A percentile compares a stretch with the other conserved stretches of the same genome.
Conservation (phyloP, 2,888 invertebrate genomes). For the Aleiodes testaceus region DNA sequence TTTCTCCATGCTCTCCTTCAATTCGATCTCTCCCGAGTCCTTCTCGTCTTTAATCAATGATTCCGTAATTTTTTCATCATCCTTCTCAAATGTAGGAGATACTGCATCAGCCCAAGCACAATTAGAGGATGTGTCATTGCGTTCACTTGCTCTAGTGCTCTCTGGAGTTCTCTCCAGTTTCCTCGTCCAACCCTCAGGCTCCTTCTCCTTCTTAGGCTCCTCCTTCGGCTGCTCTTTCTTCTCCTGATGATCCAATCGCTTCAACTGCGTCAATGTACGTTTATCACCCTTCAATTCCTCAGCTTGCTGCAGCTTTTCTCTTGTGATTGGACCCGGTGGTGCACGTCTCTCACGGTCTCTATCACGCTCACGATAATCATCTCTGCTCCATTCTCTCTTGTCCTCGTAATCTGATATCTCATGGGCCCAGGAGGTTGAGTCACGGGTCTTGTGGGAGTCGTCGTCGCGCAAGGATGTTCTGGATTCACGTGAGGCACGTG, state of each 20-base stretch:
- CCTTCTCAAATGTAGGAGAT: slow-evolving; percentile 70
- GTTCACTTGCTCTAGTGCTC: slow-evolving; percentile 50
- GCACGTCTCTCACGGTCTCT: slow-evolving; percentile 68
- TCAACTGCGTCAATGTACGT: slow-evolving; percentile 74
- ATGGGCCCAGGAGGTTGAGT: slow-evolving; percentile 67
- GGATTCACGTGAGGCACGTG: slow-evolving; percentile 75
- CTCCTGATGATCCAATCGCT: slow-evolving; percentile 65
- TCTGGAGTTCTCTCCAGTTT: slow-evolving; percentile 74
- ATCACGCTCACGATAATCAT: slow-evolving; percentile 65
- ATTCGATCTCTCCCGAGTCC: slow-evolving; percentile 54
- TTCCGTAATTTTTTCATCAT: slow-evolving; percentile 72
- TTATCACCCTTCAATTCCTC: slow-evolving; percentile 75
- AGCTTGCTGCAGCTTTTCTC: slow-evolving; percentile 77
- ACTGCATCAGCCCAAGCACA: slow-evolving; percentile 73
- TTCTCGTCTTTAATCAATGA: slow-evolving; percentile 71
- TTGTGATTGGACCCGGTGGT: slow-evolving; percentile 78
- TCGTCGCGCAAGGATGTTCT: slow-evolving; percentile 69
- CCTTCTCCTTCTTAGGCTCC: slow-evolving; percentile 75
- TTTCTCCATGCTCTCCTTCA: slow-evolving; percentile 66
- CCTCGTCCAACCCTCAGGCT: slow-evolving; percentile 74
- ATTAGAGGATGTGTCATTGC: slow-evolving; percentile 64
- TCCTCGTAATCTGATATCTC: slow-evolving; percentile 70
- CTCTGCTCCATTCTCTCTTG: slow-evolving; percentile 66
- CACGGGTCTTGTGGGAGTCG: slow-evolving; percentile 61
- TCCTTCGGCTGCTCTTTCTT: slow-evolving; percentile 68